Evolutionary conservation across 1,140 invertebrate species (phyloP), one percentile per base, ranked within the genome.

Genomic region (Drosophila punjabiensis): DNA sequence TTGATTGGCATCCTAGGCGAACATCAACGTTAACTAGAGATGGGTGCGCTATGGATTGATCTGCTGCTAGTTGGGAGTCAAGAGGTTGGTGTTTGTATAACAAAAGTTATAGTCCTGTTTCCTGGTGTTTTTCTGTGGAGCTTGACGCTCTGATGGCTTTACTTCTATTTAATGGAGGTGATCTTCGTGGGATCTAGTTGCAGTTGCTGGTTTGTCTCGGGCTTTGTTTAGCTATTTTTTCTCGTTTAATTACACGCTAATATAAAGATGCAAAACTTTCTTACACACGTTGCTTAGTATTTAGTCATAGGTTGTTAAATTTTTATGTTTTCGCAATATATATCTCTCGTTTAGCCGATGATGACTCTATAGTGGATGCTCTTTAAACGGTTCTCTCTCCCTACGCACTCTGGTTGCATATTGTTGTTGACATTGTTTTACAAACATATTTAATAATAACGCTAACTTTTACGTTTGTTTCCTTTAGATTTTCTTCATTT

Each of bases 221-320:
- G 60, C 10, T 60, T 79, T 39, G 45, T 74, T 66, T 75, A 56
- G 66, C 70, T 74, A 66, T 77, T 80, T 59, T 55, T 64, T 65
- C 61, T 79, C 47, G 39, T 68, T 78, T 82, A 82, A 69, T 88
- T 88, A 88, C 86, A 80, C 73, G 78, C 86, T 90, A 90, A 90
- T 90, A 90, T 90, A 90, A 90, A 90, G 87, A 90, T 90, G 86
- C 86, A 90, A 90, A 90, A 90, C 86, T 77, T 81, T 81, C 85
- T 71, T 81, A 89, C 81, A 90, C 82, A 90, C 86, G 71, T 75
- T 76, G 63, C 79, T 85, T 89, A 84, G 78, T 83, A 81, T 79
- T 78, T 88, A 88, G 84, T 69, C 77, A 68, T 88, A 78, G 80
- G 76, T 85, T 83, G 76, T 85, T 79, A 48, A 65, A 61, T 47